phyloP scores from a whole-genome alignment of 2,888 invertebrate genomes.

The Cephus rjabovi region DNA sequence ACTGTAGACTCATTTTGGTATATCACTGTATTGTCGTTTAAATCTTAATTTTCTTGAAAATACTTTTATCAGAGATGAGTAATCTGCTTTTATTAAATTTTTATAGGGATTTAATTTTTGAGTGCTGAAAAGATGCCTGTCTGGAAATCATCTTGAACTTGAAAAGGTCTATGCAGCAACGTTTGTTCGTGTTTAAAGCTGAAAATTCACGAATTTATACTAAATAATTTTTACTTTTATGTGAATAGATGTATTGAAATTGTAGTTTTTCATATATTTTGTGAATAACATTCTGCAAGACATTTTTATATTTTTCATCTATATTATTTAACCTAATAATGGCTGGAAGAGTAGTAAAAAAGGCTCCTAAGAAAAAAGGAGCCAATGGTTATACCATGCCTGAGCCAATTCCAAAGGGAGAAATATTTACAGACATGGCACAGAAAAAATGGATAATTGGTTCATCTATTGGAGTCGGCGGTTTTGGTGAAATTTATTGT shows the following conservation, averaged over 20 bases:
- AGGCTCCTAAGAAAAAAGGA: slow-evolving; percentile 59
- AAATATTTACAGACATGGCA: slow-evolving; percentile 79
- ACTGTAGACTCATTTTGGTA: neutral
- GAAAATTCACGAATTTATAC: neutral
- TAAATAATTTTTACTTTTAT: neutral
- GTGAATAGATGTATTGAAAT: neutral
- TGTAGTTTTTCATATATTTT: neutral
- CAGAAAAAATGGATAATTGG: slow-evolving; percentile 90
- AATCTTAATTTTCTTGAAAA: neutral
- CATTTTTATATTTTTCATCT: neutral
- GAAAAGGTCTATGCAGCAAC: neutral
- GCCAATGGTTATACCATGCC: slow-evolving; percentile 73
- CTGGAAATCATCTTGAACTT: neutral
- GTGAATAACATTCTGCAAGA: neutral
- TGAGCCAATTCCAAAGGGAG: slow-evolving; percentile 80
- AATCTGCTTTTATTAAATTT: neutral
- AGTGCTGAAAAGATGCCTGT: neutral
- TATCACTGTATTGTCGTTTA: neutral
- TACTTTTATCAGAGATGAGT: too few species aligned
- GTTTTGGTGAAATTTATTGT: slow-evolving; percentile 94
- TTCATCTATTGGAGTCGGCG: slow-evolving; percentile 88
- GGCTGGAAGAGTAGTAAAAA: slow-evolving; percentile 52
- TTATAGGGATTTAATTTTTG: neutral
- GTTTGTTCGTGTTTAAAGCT: neutral
- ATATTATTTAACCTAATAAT: slow-evolving; percentile 41